Evolutionary conservation across 2,888 invertebrate genomes (phyloP).

Genomic region (Ganaspis brasiliensis): DNA sequence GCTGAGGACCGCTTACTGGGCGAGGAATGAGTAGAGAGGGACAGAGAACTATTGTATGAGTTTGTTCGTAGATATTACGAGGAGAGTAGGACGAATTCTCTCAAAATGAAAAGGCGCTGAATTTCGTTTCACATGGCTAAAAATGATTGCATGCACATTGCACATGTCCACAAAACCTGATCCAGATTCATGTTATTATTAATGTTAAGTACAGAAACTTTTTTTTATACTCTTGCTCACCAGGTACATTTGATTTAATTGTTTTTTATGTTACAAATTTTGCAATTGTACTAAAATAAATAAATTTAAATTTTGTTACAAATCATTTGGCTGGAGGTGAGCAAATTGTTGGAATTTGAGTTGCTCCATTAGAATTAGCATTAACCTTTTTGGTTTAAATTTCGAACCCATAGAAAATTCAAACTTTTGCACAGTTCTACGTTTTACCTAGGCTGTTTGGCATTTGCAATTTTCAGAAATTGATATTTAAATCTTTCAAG

Average conservation of each 20-base stretch:
- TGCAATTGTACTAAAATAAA: no score
- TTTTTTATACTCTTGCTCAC: constrained; percentile 8
- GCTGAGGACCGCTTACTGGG: constrained; percentile 41
- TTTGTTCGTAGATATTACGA: constrained; percentile 58
- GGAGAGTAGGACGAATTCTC: constrained; percentile 55
- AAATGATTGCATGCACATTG: constrained; percentile 24
- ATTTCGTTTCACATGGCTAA: constrained; percentile 53
- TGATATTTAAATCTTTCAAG: no score
- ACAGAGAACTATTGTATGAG: constrained; percentile 50
- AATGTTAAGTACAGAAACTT: neutral
- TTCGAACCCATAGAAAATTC: no score
- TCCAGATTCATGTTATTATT: constrained; percentile 10
- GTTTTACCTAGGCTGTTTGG: no score
- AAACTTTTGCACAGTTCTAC: no score
- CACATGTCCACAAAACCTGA: neutral
- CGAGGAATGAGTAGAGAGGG: constrained; percentile 41
- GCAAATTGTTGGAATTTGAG: no score
- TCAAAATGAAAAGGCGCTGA: constrained; percentile 58
- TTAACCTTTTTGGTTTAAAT: no score
- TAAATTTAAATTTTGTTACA: no score
- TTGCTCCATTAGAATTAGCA: no score
- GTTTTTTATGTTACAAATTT: neutral
- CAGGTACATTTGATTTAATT: neutral
- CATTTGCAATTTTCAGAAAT: no score
- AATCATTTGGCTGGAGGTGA: no score